Conservation (phyloP, 2,797 vertebrate species). For the Sibirionetta formosa region DNA sequence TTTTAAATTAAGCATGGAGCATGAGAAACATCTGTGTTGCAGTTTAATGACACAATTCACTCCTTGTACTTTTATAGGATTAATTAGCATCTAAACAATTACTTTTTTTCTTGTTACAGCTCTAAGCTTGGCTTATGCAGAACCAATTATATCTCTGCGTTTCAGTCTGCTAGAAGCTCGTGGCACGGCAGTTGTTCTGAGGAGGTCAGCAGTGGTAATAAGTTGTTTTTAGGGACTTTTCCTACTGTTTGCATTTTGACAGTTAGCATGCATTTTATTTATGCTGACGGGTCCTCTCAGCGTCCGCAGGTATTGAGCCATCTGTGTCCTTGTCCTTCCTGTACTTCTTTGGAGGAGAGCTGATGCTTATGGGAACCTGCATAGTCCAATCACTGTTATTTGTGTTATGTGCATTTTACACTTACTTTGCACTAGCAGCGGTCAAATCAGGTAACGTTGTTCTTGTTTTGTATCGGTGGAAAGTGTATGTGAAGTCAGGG, state of each 20-base stretch:
- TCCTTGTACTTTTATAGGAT: conserved; percentile 18
- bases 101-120: background rate
- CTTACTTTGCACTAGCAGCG: no score
- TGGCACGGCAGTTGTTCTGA: background rate
- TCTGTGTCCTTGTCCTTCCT: background rate
- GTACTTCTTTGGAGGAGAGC: background rate
- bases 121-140: background rate
- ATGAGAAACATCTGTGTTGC: background rate
- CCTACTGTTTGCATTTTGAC: conserved; percentile 10
- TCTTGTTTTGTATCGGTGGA: background rate
- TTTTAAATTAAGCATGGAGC: background rate
- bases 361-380: background rate
- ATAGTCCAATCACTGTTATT: background rate
- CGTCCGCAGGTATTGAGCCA: background rate
- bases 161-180: background rate
- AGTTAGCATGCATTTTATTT: background rate
- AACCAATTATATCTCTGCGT: background rate
- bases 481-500: background rate
- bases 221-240: conserved; percentile 17
- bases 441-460: background rate
- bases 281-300: background rate
- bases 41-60: background rate
- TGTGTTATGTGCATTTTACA: no score
- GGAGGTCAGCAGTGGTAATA: conserved; percentile 24
- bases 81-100: conserved; percentile 44